phyloP scores from a whole-genome alignment of 2,797 vertebrate genomes.

The Ctenopoma multispine region DNA sequence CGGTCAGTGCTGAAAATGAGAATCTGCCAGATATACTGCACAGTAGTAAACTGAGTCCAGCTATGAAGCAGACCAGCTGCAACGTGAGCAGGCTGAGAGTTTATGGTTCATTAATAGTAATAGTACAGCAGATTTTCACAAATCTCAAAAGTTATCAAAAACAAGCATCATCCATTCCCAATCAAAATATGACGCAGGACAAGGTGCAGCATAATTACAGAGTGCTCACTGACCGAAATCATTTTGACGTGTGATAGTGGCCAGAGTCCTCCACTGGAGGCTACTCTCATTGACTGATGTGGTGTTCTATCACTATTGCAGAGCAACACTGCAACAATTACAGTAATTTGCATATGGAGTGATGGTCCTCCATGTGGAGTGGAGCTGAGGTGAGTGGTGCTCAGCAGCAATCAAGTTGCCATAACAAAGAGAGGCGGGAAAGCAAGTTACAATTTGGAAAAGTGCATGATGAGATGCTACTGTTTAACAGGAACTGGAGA shows the following conservation, averaged over 20 bases:
- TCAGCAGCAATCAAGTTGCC: conserved; percentile 56
- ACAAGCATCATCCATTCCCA: conserved; percentile 26
- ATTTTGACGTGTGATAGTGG: conserved; percentile 66
- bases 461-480: conserved; percentile 38
- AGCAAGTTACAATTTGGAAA: conserved; percentile 22
- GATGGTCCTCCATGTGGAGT: conserved; percentile 72
- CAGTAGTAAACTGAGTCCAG: no score
- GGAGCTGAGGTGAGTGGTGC: conserved; percentile 57
- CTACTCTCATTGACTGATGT: conserved; percentile 67
- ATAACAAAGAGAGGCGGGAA: conserved; percentile 35
- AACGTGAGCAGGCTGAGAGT: no score
- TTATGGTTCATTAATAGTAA: neutral
- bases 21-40: no score
- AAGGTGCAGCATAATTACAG: conserved; percentile 53
- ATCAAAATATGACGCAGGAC: conserved; percentile 44
- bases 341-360: conserved; percentile 68
- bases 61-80: no score
- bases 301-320: conserved; percentile 55
- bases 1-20: no score
- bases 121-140: conserved; percentile 4
- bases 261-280: conserved; percentile 66
- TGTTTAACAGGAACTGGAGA: conserved; percentile 17
- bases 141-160: conserved; percentile 38
- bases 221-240: conserved; percentile 67
- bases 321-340: conserved; percentile 76